Percentiles rank a stretch among this genome's conserved stretches.
Evolutionary conservation across 2,113 vertebrate species (phyloP).

Genomic region (Petrocephalus zakoni): DNA sequence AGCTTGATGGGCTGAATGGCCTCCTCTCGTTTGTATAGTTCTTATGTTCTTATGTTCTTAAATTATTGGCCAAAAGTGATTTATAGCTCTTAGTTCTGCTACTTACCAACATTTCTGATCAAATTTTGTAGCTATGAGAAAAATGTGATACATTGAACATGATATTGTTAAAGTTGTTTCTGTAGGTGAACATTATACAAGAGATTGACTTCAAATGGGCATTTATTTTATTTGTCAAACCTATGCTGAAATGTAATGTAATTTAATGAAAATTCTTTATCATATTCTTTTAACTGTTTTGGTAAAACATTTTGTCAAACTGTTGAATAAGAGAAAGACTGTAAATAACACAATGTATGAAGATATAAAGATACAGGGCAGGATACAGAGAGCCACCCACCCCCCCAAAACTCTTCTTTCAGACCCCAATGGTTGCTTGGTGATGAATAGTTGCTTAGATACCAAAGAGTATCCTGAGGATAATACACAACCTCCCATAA

Average conservation of each 20-base stretch:
- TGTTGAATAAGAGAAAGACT: constrained; percentile 21
- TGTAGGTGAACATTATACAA: not conserved
- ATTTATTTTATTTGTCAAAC: not conserved
- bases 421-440: constrained; percentile 53
- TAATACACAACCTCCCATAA: constrained; percentile 41
- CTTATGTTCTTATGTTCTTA: no score
- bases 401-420: constrained; percentile 42
- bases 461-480: constrained; percentile 45
- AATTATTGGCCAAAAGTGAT: not conserved
- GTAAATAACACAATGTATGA: constrained; percentile 26
- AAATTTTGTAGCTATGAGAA: not conserved
- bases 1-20: no score
- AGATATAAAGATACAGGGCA: constrained; percentile 50
- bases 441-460: constrained; percentile 62
- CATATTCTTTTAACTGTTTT: not conserved
- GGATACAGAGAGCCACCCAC: constrained; percentile 35
- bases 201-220: not conserved
- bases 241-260: not conserved
- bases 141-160: not conserved
- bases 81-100: not conserved
- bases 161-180: no score
- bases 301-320: not conserved
- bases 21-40: no score
- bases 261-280: not conserved
- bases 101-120: not conserved